Conservation (phyloP, 2,113 vertebrate genomes). For the Tragelaphus imberbis region DNA sequence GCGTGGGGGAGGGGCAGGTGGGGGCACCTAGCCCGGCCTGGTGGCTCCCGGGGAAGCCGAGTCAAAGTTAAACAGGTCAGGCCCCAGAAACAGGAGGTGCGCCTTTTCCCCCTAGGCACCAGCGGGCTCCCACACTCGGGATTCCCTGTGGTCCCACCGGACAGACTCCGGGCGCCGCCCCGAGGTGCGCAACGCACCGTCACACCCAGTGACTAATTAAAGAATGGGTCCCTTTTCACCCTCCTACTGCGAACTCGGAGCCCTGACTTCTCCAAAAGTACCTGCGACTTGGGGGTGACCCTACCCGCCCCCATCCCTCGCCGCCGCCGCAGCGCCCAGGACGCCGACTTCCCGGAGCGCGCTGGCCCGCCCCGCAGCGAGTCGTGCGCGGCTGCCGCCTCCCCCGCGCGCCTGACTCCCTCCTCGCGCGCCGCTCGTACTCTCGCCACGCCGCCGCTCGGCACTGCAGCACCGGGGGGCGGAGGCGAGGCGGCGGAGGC, state of each 20-base stretch:
- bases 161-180: neutral
- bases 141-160: neutral
- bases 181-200: neutral
- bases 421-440: conserved; percentile 26
- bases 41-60: neutral
- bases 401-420: conserved; percentile 29
- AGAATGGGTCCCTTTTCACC: neutral
- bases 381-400: neutral
- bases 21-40: neutral
- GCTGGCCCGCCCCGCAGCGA: neutral
- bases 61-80: neutral
- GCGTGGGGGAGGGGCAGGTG: neutral
- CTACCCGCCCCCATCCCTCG: neutral
- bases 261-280: neutral
- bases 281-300: neutral
- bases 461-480: conserved; percentile 66
- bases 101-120: accelerated
- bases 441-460: conserved; percentile 47
- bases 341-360: neutral
- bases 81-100: neutral
- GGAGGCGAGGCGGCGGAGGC: neutral
- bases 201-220: neutral
- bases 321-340: neutral
- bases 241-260: neutral
- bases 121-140: neutral